A percentile compares a stretch with the other conserved stretches of the same genome.
Evolutionary conservation across 2,113 vertebrate species (phyloP).

Genomic region (Actinemys pallida): DNA sequence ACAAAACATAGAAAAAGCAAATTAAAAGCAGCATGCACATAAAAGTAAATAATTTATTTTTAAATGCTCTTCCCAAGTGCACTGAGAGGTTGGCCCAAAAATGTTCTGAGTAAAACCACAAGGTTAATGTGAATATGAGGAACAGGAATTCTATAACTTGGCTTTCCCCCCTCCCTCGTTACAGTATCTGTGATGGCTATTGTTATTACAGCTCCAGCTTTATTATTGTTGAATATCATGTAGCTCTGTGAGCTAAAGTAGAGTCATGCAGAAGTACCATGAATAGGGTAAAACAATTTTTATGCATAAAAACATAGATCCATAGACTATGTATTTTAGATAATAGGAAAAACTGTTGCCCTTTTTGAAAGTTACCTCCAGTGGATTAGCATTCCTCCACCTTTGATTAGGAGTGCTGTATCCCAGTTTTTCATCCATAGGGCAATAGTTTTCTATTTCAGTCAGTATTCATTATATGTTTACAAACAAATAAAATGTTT

Average conservation of each 20-base stretch:
- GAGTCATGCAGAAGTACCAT: background rate
- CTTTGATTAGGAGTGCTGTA: background rate
- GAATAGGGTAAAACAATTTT: background rate
- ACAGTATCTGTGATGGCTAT: background rate
- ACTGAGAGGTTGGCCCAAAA: background rate
- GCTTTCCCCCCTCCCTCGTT: background rate
- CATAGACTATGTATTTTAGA: background rate
- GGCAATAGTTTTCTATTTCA: constrained; percentile 27
- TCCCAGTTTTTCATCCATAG: background rate
- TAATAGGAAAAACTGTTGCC: background rate
- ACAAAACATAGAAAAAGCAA: background rate
- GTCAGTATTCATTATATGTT: background rate
- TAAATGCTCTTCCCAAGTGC: background rate
- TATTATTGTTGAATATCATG: background rate
- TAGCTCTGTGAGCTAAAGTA: background rate
- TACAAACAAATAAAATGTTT: constrained; percentile 58
- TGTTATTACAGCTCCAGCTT: background rate
- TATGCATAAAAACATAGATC: background rate
- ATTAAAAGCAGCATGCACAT: background rate
- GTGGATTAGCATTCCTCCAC: constrained; percentile 22
- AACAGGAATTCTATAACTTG: background rate
- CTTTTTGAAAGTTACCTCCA: background rate
- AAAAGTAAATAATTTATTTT: background rate
- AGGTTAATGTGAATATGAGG: background rate
- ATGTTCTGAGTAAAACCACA: background rate